A percentile compares a stretch with the other conserved stretches of the same genome.
These are phyloP conservation scores for Myotis pilosus DNA, from an alignment of 2,797 vertebrate genomes.

Conservation along the genomic window DNA sequence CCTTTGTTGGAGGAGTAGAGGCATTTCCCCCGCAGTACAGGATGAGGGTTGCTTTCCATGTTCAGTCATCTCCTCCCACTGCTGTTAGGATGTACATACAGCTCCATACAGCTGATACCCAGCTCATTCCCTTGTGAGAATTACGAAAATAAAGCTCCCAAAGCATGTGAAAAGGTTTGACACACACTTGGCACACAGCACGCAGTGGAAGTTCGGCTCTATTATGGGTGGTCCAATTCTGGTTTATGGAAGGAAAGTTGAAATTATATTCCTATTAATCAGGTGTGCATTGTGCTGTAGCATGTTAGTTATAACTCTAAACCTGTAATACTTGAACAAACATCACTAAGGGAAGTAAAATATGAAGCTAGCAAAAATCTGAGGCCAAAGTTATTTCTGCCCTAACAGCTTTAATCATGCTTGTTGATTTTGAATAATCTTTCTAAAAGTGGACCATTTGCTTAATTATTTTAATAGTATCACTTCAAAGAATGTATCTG, in stretches of 20 bases:
- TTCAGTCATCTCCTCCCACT: background rate
- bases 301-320: constrained; percentile 38
- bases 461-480: constrained; percentile 14
- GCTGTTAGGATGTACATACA: background rate
- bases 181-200: background rate
- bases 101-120: background rate
- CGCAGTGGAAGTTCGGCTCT: background rate
- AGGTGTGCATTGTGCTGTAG: constrained; percentile 36
- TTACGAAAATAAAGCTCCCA: background rate
- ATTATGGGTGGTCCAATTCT: background rate
- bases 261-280: constrained; percentile 6
- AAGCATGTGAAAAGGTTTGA: background rate
- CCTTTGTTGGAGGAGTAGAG: background rate
- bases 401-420: constrained; percentile 74
- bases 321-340: constrained; percentile 72
- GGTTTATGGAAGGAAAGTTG: constrained; percentile 8
- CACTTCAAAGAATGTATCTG: constrained; percentile 53
- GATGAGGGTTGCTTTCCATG: background rate
- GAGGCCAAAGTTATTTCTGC: constrained; percentile 29
- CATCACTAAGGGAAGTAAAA: background rate
- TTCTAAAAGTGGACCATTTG: constrained; percentile 50
- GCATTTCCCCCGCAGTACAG: background rate
- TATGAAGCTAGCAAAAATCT: background rate
- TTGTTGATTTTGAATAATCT: constrained; percentile 45
- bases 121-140: background rate